Percentiles rank a stretch among this genome's conserved stretches.
These are phyloP conservation scores for Xanthorhoe designata DNA, from an alignment of 2,888 invertebrate genomes.

Conservation along the genomic window DNA sequence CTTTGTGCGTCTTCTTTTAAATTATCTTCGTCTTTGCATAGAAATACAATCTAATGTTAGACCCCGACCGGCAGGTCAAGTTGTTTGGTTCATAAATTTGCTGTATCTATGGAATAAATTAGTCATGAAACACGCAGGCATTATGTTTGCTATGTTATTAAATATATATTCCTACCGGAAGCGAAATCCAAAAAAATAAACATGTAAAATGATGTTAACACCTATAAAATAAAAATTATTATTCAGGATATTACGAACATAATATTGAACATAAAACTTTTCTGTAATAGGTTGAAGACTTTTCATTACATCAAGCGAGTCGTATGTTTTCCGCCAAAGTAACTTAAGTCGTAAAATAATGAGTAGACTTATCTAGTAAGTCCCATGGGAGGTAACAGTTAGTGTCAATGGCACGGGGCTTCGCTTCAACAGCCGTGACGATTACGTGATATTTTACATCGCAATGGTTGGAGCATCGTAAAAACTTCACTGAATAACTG, in stretches of 20 bases:
- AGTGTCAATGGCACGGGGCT: constrained; percentile 41
- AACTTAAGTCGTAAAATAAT: constrained; percentile 15
- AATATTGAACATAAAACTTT: background rate
- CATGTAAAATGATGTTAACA: background rate
- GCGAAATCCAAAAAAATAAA: background rate
- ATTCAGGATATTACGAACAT: background rate
- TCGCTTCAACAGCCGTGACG: constrained; percentile 41
- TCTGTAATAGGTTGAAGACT: background rate
- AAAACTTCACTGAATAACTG: constrained; percentile 24
- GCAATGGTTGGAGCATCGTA: constrained; percentile 14
- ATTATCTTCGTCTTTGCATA: constrained; percentile 19
- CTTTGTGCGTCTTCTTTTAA: constrained; percentile 33
- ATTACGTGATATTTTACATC: constrained; percentile 31
- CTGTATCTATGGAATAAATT: background rate
- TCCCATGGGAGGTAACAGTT: constrained; percentile 35
- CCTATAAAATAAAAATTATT: background rate
- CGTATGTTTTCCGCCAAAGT: constrained; percentile 11
- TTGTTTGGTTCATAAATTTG: constrained; percentile 7
- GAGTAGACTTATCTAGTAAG: constrained; percentile 26
- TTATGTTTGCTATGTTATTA: too few relatives aligned
- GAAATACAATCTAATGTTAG: constrained; percentile 17
- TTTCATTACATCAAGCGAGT: background rate
- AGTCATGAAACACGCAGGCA: background rate
- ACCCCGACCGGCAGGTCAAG: constrained; percentile 16
- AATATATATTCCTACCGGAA: background rate